These are phyloP conservation scores for Parauchenoglanis punctatus DNA, from an alignment of 2,797 vertebrate genomes.

Conservation along the genomic window DNA sequence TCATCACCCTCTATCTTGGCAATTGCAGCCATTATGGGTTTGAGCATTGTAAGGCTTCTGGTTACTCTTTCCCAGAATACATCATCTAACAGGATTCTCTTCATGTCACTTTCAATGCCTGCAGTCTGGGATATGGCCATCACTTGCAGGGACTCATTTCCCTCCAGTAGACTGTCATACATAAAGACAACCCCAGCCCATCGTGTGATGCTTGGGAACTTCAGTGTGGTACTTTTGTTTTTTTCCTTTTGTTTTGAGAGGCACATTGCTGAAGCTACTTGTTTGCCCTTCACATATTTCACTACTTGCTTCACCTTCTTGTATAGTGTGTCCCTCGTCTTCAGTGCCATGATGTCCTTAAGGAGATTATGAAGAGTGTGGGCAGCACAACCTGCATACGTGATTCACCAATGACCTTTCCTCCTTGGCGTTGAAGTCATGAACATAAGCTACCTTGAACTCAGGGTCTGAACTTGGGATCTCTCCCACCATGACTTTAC, in stretches of 20 bases:
- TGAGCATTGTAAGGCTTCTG: constrained; percentile 57
- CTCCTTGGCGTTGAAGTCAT: too few relatives aligned
- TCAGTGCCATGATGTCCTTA: too few relatives aligned
- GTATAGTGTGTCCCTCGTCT: too few relatives aligned
- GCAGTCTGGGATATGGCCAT: constrained; percentile 54
- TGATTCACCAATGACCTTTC: too few relatives aligned
- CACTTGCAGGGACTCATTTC: constrained; percentile 59
- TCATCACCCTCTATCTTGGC: constrained; percentile 58
- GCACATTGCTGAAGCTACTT: constrained; percentile 32
- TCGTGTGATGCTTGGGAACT: constrained; percentile 38
- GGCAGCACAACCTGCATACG: too few relatives aligned
- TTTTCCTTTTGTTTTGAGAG: constrained; percentile 39
- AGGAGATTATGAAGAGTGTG: too few relatives aligned
- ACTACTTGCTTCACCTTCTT: too few relatives aligned
- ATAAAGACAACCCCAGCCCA: constrained; percentile 52
- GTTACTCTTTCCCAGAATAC: constrained; percentile 63
- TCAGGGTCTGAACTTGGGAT: too few relatives aligned
- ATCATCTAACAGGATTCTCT: constrained; percentile 53
- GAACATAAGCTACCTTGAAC: too few relatives aligned
- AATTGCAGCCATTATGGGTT: constrained; percentile 56
- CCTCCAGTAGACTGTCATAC: constrained; percentile 54
- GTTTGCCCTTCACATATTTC: constrained; percentile 32
- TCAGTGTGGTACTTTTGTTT: constrained; percentile 35
- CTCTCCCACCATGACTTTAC: too few relatives aligned
- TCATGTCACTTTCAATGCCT: constrained; percentile 37